Evolutionary conservation across 2,113 vertebrate species (phyloP).

Genomic region (Zapus hudsonius): DNA sequence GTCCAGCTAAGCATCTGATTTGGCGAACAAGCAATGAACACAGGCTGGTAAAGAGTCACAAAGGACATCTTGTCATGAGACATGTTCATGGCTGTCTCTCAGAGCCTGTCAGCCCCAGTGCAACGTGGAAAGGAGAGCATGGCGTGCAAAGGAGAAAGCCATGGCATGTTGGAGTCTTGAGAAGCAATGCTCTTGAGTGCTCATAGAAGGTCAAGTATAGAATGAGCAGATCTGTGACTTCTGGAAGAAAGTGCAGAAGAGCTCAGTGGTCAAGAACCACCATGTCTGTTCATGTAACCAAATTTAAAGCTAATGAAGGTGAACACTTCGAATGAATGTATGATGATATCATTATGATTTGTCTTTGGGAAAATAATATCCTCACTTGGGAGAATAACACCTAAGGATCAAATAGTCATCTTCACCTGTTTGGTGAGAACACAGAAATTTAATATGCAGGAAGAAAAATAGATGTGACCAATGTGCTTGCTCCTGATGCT

Average conservation of each 20-base stretch:
- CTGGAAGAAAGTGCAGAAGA: not conserved
- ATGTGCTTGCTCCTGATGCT: not conserved
- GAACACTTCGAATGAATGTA: not conserved
- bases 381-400: not conserved
- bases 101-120: not conserved
- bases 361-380: not conserved
- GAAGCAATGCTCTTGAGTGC: not conserved
- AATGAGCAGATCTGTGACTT: not conserved
- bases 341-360: not conserved
- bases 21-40: not conserved
- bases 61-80: accelerated
- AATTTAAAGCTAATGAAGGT: not conserved
- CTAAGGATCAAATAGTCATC: not conserved
- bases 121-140: accelerated
- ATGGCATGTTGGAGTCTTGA: not conserved
- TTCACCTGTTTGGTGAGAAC: not conserved
- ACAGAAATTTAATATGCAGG: not conserved
- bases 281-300: not conserved
- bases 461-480: not conserved
- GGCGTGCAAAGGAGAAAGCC: not conserved
- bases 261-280: not conserved
- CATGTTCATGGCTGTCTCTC: accelerated
- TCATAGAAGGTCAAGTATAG: not conserved
- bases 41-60: not conserved
- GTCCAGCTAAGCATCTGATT: not conserved